Conservation (phyloP, 2,797 vertebrate genomes). For the Buphagus erythrorhynchus region DNA sequence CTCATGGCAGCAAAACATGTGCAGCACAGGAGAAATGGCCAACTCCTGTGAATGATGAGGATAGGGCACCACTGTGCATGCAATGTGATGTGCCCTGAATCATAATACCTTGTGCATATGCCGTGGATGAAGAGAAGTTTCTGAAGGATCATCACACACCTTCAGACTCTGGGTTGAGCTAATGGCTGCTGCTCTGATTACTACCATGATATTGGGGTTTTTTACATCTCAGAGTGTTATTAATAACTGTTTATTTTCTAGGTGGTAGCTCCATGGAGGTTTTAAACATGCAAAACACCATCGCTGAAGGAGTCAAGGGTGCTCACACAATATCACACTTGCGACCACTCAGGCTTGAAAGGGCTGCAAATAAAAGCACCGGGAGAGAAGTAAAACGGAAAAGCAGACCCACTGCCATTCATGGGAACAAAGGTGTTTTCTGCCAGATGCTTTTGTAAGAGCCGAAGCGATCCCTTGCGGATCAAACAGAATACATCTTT, state of each 20-base stretch:
- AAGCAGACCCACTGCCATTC: neutral
- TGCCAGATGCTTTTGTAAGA: neutral
- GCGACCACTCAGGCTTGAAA: neutral
- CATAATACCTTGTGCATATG: neutral
- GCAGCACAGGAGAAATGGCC: neutral
- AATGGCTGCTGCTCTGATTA: neutral
- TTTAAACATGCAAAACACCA: neutral
- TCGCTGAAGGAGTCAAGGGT: neutral
- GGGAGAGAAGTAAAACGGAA: neutral
- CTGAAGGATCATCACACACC: neutral
- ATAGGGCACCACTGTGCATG: neutral
- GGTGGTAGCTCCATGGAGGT: neutral
- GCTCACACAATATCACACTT: neutral
- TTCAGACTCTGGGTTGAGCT: neutral
- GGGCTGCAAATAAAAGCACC: neutral
- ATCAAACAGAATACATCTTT: neutral
- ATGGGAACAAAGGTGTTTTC: neutral
- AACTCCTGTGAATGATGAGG: neutral
- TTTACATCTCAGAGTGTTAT: neutral
- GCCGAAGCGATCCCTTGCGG: neutral
- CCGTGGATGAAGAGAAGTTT: neutral
- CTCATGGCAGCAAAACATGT: fast-evolving
- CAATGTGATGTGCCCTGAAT: fast-evolving
- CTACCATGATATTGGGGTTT: fast-evolving
- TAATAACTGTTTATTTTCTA: neutral